phyloP scores from a whole-genome alignment of 2,888 invertebrate genomes.

The Melikaiella ostensackeni region DNA sequence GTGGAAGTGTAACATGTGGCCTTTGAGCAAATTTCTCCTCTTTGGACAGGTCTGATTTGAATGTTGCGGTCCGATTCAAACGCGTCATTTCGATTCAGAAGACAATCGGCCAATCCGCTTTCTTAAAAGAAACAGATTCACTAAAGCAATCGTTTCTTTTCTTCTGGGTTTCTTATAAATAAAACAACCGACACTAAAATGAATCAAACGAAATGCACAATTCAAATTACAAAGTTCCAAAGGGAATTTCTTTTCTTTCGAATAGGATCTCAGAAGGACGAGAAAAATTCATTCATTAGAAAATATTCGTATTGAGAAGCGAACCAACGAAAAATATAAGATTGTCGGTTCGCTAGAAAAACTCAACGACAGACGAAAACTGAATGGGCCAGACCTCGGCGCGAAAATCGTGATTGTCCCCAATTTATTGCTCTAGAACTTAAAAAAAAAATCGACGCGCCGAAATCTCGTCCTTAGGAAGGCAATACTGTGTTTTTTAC shows the following conservation, averaged over 20 bases:
- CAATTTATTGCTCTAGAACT: conserved; percentile 74
- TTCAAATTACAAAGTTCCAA: too few relatives aligned
- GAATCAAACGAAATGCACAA: conserved; percentile 45
- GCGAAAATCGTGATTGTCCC: conserved; percentile 67
- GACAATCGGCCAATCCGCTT: too few relatives aligned
- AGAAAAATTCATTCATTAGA: not conserved
- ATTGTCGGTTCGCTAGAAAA: conserved; percentile 43
- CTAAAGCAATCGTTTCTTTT: too few relatives aligned
- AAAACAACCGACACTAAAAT: conserved; percentile 42
- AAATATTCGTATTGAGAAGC: not conserved
- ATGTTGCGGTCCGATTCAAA: too few relatives aligned
- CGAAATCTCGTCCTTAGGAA: conserved; percentile 68
- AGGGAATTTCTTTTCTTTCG: not conserved
- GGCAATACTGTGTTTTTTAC: conserved; percentile 73
- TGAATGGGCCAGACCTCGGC: conserved; percentile 61
- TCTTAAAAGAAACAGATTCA: too few relatives aligned
- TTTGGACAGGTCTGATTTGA: too few relatives aligned
- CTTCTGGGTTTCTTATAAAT: conserved; percentile 6
- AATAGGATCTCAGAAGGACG: conserved; percentile 1
- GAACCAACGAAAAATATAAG: conserved; percentile 1
- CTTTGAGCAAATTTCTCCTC: too few relatives aligned
- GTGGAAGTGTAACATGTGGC: too few relatives aligned
- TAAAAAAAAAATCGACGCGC: conserved; percentile 66
- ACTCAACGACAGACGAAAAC: conserved; percentile 57
- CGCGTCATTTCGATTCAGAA: too few relatives aligned